A percentile compares a stretch with the other conserved stretches of the same genome.
Conservation (phyloP, 2,797 vertebrate species). For the Eleutherodactylus coqui region DNA sequence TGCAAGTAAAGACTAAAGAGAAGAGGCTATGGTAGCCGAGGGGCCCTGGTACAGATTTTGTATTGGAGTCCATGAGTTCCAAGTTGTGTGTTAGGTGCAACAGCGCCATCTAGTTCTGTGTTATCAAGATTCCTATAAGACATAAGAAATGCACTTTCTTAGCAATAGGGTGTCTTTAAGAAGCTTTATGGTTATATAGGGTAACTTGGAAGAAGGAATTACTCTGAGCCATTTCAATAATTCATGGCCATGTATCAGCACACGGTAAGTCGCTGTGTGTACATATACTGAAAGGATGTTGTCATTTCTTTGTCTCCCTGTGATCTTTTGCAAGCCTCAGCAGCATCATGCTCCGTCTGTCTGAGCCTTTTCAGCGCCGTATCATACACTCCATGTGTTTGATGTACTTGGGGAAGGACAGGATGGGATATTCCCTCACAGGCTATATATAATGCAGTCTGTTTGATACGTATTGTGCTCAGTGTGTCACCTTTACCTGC, state of each 20-base stretch:
- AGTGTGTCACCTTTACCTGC: slow-evolving; percentile 42
- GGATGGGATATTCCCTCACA: background rate
- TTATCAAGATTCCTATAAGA: background rate
- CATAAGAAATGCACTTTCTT: no score
- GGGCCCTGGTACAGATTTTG: background rate
- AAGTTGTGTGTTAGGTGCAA: background rate
- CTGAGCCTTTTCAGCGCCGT: background rate
- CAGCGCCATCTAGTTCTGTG: background rate
- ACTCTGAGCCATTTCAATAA: background rate
- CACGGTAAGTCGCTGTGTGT: background rate
- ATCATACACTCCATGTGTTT: slow-evolving; percentile 2
- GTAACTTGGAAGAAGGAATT: background rate
- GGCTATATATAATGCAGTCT: slow-evolving; percentile 18
- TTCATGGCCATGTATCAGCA: background rate
- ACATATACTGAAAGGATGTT: background rate
- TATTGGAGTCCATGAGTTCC: background rate
- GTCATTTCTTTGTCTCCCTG: background rate
- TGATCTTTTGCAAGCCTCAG: slow-evolving; percentile 11
- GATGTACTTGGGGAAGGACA: slow-evolving; percentile 31
- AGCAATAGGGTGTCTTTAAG: background rate
- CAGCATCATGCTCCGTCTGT: background rate
- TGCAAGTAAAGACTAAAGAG: no score
- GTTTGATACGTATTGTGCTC: slow-evolving; percentile 47
- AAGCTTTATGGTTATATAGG: background rate
- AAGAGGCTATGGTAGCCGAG: no score